Evolutionary conservation across 2,113 vertebrate species (phyloP).

Genomic region (Hippopotamus amphibius): DNA sequence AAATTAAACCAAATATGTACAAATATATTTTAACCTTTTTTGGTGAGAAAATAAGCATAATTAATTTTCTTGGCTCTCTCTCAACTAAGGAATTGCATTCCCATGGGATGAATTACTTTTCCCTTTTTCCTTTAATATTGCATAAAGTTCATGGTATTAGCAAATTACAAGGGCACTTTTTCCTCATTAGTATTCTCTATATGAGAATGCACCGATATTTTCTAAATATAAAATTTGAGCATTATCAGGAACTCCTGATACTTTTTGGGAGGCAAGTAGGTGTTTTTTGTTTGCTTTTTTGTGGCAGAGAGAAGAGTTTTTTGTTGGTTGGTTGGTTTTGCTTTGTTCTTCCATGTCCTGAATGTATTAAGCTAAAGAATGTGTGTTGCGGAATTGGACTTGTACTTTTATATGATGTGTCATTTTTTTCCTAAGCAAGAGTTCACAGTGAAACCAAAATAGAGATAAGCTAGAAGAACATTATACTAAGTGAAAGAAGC

Average conservation of each 20-base stretch:
- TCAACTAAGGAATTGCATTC: conserved; percentile 31
- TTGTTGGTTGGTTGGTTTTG: background rate
- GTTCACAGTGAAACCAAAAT: background rate
- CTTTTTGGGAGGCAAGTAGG: background rate
- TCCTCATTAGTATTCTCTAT: background rate
- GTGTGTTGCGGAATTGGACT: background rate
- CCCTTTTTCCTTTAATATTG: conserved; percentile 43
- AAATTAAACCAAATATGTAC: conserved; percentile 4
- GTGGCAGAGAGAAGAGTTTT: background rate
- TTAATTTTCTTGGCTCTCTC: conserved; percentile 30
- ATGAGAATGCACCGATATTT: background rate
- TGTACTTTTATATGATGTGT: background rate
- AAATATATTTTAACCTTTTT: conserved; percentile 26
- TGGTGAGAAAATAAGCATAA: conserved; percentile 12
- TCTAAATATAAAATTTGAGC: background rate
- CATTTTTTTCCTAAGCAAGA: background rate
- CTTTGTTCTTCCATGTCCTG: background rate
- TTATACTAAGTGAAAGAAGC: conserved; percentile 5
- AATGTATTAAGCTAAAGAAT: background rate
- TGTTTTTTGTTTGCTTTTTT: background rate
- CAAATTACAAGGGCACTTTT: background rate
- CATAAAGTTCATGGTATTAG: background rate
- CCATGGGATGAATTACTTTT: background rate
- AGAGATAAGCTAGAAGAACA: background rate
- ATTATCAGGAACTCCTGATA: background rate